phyloP scores from a whole-genome alignment of 2,113 vertebrate genomes.

The Cryptoleucopteryx plumbea region DNA sequence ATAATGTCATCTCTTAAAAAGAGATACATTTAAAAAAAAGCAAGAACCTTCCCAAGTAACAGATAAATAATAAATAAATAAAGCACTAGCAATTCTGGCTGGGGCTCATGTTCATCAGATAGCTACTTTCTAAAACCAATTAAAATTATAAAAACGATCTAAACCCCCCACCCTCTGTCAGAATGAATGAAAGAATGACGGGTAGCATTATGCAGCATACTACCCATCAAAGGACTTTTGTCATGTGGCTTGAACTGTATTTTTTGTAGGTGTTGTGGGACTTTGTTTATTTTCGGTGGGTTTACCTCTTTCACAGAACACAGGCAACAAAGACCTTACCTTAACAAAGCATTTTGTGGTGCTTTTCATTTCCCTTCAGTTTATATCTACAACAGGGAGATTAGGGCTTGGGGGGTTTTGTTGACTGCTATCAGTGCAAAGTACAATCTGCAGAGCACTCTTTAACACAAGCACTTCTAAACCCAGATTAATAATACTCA shows the following conservation, averaged over 20 bases:
- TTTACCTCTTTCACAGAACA: background rate
- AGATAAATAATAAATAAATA: background rate
- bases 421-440: background rate
- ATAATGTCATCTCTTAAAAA: background rate
- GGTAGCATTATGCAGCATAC: background rate
- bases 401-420: background rate
- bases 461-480: background rate
- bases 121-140: background rate
- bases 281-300: background rate
- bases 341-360: background rate
- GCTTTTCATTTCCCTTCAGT: background rate
- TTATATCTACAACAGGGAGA: background rate
- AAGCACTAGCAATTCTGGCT: background rate
- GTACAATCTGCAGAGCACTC: background rate
- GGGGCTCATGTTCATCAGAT: background rate
- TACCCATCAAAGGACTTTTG: background rate
- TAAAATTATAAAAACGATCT: background rate
- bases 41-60: background rate
- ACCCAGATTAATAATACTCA: background rate
- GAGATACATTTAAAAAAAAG: background rate
- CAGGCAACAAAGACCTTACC: background rate
- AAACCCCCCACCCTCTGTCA: background rate
- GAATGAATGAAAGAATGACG: background rate
- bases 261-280: background rate
- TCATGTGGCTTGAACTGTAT: background rate